phyloP scores from a whole-genome alignment of 2,113 vertebrate genomes.

The Macquaria ambigua region DNA sequence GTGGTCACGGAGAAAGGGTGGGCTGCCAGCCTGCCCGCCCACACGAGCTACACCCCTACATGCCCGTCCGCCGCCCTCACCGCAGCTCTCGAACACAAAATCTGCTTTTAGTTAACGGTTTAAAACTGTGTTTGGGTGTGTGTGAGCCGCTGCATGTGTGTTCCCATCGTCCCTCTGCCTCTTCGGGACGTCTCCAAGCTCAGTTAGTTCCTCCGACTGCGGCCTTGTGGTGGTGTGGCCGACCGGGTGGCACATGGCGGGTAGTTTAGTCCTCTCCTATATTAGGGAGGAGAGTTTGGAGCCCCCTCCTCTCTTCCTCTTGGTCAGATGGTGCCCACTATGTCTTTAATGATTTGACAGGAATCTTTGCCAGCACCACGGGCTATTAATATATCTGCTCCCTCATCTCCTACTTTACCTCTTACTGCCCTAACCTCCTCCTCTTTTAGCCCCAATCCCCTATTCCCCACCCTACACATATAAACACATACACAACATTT shows the following conservation, averaged over 20 bases:
- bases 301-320: conserved; percentile 44
- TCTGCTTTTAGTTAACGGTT: conserved; percentile 80
- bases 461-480: neutral
- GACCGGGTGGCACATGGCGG: conserved; percentile 49
- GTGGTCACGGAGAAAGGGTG: conserved; percentile 68
- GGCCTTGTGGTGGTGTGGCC: conserved; percentile 41
- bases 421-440: conserved; percentile 34
- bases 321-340: conserved; percentile 49
- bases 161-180: conserved; percentile 47
- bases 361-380: conserved; percentile 61
- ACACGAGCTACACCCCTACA: conserved; percentile 69
- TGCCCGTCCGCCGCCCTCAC: conserved; percentile 64
- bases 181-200: conserved; percentile 39
- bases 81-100: conserved; percentile 71
- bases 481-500: conserved; percentile 10
- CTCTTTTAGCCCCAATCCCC: conserved; percentile 36
- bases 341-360: conserved; percentile 72
- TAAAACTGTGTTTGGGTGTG: conserved; percentile 60
- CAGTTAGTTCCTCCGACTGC: conserved; percentile 29
- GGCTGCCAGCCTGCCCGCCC: conserved; percentile 71
- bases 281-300: conserved; percentile 57
- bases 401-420: conserved; percentile 39
- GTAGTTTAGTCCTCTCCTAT: conserved; percentile 58
- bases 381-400: conserved; percentile 65
- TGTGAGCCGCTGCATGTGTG: conserved; percentile 59